Conservation (phyloP, 2,888 invertebrate genomes). For the Sycophila texana region DNA sequence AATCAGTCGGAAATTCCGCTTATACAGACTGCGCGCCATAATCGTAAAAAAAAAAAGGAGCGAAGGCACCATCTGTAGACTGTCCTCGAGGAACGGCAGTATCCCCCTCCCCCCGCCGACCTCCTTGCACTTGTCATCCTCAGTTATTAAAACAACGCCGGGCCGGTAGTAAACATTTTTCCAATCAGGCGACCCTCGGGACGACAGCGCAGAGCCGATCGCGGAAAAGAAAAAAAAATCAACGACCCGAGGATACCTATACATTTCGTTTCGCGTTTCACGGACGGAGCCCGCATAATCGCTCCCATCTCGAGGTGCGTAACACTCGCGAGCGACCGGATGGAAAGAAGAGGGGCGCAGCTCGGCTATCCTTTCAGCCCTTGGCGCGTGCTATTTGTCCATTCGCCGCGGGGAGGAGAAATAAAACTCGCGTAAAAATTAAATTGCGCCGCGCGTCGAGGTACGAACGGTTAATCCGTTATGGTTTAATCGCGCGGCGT, state of each 20-base stretch:
- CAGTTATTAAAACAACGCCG: constrained; percentile 7
- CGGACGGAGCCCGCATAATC: constrained; percentile 4
- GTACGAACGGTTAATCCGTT: constrained; percentile 45
- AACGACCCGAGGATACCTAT: no score
- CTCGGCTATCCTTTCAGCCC: not conserved
- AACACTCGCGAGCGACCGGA: not conserved
- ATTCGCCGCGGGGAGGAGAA: not conserved
- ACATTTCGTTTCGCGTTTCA: not conserved
- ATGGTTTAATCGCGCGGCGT: constrained; percentile 51
- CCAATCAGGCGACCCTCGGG: no score
- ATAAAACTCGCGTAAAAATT: constrained; percentile 28
- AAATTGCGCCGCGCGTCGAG: not conserved
- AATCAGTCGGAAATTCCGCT: not conserved
- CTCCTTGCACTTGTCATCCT: not conserved
- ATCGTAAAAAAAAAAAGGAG: constrained; percentile 40
- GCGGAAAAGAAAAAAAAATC: constrained; percentile 4
- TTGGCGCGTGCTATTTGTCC: constrained; percentile 11
- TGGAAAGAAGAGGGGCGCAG: not conserved
- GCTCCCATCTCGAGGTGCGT: not conserved
- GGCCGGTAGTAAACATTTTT: no score
- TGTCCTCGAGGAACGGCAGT: constrained; percentile 26
- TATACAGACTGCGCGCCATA: not conserved
- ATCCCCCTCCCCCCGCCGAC: not conserved
- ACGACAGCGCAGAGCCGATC: no score
- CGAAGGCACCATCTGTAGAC: constrained; percentile 23